Base-by-base conservation (phyloP, 2,888 invertebrate genomes). In the Prosapia bicincta region DNA sequence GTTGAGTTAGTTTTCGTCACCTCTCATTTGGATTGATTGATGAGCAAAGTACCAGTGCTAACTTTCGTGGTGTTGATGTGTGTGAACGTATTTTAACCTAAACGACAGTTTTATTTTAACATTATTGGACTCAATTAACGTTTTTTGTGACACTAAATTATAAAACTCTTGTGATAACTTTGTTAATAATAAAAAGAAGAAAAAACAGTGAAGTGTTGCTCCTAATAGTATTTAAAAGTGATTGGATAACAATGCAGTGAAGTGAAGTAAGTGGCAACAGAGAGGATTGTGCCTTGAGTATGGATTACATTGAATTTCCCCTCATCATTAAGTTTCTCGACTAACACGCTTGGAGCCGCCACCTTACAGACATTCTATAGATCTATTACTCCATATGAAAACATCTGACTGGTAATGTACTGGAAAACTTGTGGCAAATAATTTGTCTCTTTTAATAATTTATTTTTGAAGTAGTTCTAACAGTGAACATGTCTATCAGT, bases 291-390 rank as follows among this genome's bases (percentile, higher is more conserved):
- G 28, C 26, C 65, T 74, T 69, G 54, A 74, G 74, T 74, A 74
- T 74, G 74, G 74, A 74, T 74, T 74, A 74, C 74, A 74, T 32
- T 24, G 43, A n/a, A 43, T 54, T 30, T 68, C 74, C 74, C 66
- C 54, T 54, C 54, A 54, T 54, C 54, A 54, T 54, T 54, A 13
- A 54, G 54, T 54, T 54, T 54, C 54, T 54, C 54, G 54, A 20
- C 20, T 3, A 54, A 54, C 54, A 54, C 54, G 54, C 54, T 54
- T 20, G 54, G 20, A 54, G 54, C 5, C 54, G 54, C 54, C 54
- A 54, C 54, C 54, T 54, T 54, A 54, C 54, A 54, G 54, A 20
- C 54, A 54, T 20, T 54, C n/a, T 54, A 20, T 54, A 20, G 20
- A 54, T 2, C 10, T 54, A 54, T 20, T 54, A 54, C 20, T 54